phyloP scores from a whole-genome alignment of 1,140 invertebrate species.

The Drosophila pruinosa region DNA sequence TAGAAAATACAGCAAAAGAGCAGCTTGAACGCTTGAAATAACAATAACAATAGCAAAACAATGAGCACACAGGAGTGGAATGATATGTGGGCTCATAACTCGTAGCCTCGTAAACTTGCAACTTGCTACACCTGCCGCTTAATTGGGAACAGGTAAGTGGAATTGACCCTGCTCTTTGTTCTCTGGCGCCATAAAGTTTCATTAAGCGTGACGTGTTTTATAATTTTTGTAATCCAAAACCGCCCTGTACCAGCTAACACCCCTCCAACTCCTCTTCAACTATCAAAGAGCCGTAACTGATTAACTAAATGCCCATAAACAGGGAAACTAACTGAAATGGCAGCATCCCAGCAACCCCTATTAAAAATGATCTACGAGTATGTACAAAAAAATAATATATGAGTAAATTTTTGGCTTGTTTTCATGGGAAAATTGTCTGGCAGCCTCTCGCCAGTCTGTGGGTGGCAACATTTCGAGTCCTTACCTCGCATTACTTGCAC shows the following conservation, averaged over 20 bases:
- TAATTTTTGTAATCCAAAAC: slow-evolving; percentile 40
- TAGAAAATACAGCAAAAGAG: not conserved
- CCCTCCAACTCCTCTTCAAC: not conserved
- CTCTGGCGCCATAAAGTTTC: slow-evolving; percentile 71
- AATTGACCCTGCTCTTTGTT: not conserved
- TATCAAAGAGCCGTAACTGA: slow-evolving; percentile 67
- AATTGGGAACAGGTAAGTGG: slow-evolving; percentile 58
- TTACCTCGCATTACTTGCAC: slow-evolving; percentile 43
- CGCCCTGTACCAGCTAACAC: slow-evolving; percentile 8
- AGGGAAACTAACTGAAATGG: slow-evolving; percentile 34
- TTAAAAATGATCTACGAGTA: slow-evolving; percentile 52
- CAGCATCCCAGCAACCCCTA: slow-evolving; percentile 58
- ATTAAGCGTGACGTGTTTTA: slow-evolving; percentile 70
- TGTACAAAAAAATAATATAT: slow-evolving; percentile 32
- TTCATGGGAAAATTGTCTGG: slow-evolving; percentile 59
- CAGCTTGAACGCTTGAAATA: slow-evolving; percentile 60
- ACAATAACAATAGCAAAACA: slow-evolving; percentile 54
- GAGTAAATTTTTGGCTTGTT: slow-evolving; percentile 39
- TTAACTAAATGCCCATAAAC: slow-evolving; percentile 74
- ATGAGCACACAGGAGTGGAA: slow-evolving; percentile 25
- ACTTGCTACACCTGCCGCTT: slow-evolving; percentile 61
- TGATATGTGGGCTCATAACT: slow-evolving; percentile 61
- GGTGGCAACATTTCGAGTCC: slow-evolving; percentile 41
- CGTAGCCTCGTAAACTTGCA: slow-evolving; percentile 14
- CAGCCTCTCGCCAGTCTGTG: slow-evolving; percentile 32